Base-by-base conservation (phyloP, 2,888 invertebrate genomes). In the Trisateles emortualis region DNA sequence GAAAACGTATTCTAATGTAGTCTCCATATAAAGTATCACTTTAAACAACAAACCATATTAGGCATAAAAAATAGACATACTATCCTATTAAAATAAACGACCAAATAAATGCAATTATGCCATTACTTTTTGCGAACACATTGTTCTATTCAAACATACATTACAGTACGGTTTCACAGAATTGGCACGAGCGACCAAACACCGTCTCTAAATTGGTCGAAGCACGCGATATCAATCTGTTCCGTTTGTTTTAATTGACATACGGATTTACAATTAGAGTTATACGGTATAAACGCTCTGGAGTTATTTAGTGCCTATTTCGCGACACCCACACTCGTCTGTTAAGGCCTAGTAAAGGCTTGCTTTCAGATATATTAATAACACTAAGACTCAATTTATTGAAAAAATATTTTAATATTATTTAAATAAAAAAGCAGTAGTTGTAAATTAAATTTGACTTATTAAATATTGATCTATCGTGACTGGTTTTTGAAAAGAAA, bases 181-280 rank as follows among this genome's bases (percentile, higher is more conserved):
- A 77, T 61, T 64, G 70, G 70, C 70, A 66, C 73, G 68, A 61
- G 64, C 70, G 43, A 39, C 52, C 52, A 63, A 67, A 65, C 47
- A 54, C 46, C 63, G 59, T 46, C 35, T 39, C 39, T 43, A 68
- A 72, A 72, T 75, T 72, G 60, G 42, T 49, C 29, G 46, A 43
- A 52, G 55, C 71, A 71, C 75, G 71, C 67, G 67, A 75, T 70
- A 62, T 72, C 72, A 78, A 78, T 76, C 74, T 67, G 72, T 74
- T 72, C 76, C 72, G 80, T 79, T 79, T 73, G 74, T 75, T 76
- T 74, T 74, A 79, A 79, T 76, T 74, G 68, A 69, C 66, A 77
- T 73, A 75, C 73, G 64, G 68, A 76, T 77, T 74, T 74, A 70
- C 71, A 76, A 76, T 76, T 70, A 78, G 66, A 70, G 62, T 67